These are phyloP conservation scores for Danio rerio DNA, from an alignment of 2,113 vertebrate genomes.

Conservation along the genomic window DNA sequence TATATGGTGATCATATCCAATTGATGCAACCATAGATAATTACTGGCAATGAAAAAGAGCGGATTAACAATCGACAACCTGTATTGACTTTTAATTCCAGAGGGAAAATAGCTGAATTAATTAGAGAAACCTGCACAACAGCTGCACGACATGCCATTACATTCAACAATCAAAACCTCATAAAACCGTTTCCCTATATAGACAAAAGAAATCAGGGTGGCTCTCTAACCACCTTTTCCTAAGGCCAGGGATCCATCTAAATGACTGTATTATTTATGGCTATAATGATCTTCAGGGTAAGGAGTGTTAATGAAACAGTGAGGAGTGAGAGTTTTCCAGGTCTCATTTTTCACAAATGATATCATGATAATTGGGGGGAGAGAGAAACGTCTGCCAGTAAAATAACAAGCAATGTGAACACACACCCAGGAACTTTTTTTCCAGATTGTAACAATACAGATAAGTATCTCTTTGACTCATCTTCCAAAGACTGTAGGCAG, in stretches of 20 bases:
- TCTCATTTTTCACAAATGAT: slow-evolving; percentile 13
- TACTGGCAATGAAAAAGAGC: not conserved
- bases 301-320: slow-evolving; percentile 41
- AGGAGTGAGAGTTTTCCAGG: slow-evolving; percentile 34
- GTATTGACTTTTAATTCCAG: not conserved
- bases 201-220: slow-evolving; percentile 3
- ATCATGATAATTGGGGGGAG: slow-evolving; percentile 10
- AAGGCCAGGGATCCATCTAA: slow-evolving; percentile 20
- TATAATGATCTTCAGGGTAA: slow-evolving; percentile 16
- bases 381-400: not conserved
- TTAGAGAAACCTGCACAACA: not conserved
- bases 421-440: slow-evolving; percentile 18
- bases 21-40: slow-evolving; percentile 27
- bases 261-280: slow-evolving; percentile 28
- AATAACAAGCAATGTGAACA: slow-evolving; percentile 20
- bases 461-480: slow-evolving; percentile 25
- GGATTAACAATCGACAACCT: not conserved
- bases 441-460: slow-evolving; percentile 1
- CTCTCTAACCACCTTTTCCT: slow-evolving; percentile 18
- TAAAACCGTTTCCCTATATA: slow-evolving; percentile 20
- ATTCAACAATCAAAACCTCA: slow-evolving; percentile 18
- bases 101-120: not conserved
- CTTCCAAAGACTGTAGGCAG: not conserved
- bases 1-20: not conserved
- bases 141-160: not conserved